Percentiles rank a stretch among this genome's conserved stretches.
These are phyloP conservation scores for Nymphalis io DNA, from an alignment of 1,140 invertebrate genomes.

Conservation along the genomic window DNA sequence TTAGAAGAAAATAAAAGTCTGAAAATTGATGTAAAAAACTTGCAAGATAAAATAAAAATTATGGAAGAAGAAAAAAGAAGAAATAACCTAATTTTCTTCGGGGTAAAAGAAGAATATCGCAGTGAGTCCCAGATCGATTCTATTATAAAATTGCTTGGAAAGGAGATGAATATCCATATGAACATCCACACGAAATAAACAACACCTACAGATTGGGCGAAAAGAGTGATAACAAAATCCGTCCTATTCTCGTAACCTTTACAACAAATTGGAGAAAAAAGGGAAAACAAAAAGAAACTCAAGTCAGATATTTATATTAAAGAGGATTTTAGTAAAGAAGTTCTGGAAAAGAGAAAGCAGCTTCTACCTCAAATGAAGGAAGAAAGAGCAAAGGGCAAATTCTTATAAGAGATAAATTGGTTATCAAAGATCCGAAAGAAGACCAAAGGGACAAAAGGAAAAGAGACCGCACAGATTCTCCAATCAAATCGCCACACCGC, in stretches of 20 bases:
- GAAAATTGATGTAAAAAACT: slow-evolving; percentile 2
- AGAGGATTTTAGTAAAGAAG: slow-evolving; percentile 21
- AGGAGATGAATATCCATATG: slow-evolving; percentile 9
- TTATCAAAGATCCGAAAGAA: no score
- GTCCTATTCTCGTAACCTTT: no score
- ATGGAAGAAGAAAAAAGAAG: slow-evolving; percentile 18
- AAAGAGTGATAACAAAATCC: no score
- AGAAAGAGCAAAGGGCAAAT: no score
- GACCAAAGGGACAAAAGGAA: background rate
- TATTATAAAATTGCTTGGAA: background rate
- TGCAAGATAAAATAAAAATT: slow-evolving; percentile 10
- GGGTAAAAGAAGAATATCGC: slow-evolving; percentile 6
- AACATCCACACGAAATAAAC: slow-evolving; percentile 13
- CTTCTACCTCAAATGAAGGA: no score
- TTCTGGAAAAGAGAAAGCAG: slow-evolving; percentile 23
- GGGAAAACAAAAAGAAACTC: slow-evolving; percentile 28
- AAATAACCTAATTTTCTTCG: slow-evolving; percentile 17
- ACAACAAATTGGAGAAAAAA: slow-evolving; percentile 24
- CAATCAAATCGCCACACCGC: no score
- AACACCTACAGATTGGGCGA: no score
- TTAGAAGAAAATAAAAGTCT: slow-evolving; percentile 11
- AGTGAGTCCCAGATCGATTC: slow-evolving; percentile 10
- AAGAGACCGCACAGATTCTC: no score
- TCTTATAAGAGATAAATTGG: no score
- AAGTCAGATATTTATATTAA: slow-evolving; percentile 18